Evolutionary conservation across 2,113 vertebrate genomes (phyloP).

Genomic region (Ibidorhyncha struthersii): DNA sequence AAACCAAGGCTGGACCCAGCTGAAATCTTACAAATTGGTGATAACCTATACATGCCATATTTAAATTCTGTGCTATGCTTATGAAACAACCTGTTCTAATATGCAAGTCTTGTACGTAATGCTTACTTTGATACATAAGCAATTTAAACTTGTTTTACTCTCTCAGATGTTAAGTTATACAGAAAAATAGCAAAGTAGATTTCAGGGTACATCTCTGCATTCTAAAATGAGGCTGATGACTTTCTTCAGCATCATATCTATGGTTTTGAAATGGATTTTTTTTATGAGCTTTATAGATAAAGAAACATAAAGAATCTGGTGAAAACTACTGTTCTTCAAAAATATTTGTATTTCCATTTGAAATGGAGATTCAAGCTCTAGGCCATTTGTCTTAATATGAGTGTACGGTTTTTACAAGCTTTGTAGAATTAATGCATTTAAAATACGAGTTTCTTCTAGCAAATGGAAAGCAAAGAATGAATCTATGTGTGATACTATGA

Average conservation of each 20-base stretch:
- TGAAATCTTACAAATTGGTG: neutral
- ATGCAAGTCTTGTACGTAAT: neutral
- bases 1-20: neutral
- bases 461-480: neutral
- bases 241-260: neutral
- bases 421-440: conserved; percentile 42
- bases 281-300: conserved; percentile 20
- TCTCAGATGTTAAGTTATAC: conserved; percentile 4
- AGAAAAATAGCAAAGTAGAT: conserved; percentile 29
- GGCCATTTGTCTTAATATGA: conserved; percentile 45
- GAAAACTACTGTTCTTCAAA: neutral
- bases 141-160: conserved; percentile 11
- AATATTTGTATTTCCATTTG: conserved; percentile 34
- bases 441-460: conserved; percentile 5
- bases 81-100: neutral
- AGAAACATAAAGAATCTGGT: conserved; percentile 13
- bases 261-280: neutral
- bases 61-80: neutral
- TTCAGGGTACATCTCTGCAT: neutral
- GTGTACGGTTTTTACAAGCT: neutral
- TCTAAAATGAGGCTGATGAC: conserved; percentile 10
- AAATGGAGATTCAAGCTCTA: conserved; percentile 46
- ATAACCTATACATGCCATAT: neutral
- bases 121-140: neutral
- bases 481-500: neutral